Conservation (phyloP, 2,797 vertebrate species). For the Spizella passerina region DNA sequence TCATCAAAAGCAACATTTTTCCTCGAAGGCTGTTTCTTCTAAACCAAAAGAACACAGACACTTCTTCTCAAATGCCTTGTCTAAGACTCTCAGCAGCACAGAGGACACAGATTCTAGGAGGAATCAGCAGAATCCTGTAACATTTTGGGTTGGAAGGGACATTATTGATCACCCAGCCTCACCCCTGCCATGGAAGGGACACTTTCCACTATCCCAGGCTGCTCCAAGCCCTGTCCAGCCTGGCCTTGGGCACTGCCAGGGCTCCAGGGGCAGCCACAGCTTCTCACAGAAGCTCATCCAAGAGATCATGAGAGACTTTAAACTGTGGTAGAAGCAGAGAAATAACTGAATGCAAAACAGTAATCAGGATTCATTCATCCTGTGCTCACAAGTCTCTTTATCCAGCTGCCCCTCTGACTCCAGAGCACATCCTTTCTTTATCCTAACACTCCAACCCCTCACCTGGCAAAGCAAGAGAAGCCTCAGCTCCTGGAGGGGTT, state of each 20-base stretch:
- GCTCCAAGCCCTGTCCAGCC: fast-evolving
- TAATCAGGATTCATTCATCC: not conserved
- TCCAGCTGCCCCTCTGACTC: not conserved
- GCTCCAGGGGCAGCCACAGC: not conserved
- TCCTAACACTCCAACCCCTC: not conserved
- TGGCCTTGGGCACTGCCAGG: not conserved
- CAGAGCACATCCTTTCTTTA: not conserved
- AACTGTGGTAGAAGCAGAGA: not conserved
- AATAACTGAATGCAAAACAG: not conserved
- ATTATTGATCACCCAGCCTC: too few relatives aligned
- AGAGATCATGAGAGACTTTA: not conserved
- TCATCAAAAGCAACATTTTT: not conserved
- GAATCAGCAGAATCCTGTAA: fast-evolving
- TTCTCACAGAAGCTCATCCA: not conserved
- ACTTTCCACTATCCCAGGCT: not conserved
- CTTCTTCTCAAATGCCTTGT: not conserved
- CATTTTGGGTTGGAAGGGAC: not conserved
- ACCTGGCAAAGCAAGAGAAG: not conserved
- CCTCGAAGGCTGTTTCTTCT: not conserved
- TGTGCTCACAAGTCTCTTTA: not conserved
- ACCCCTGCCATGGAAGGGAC: not conserved
- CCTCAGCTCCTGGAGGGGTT: not conserved
- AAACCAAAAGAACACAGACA: not conserved
- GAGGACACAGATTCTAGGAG: not conserved
- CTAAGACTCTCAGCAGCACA: not conserved